Evolutionary conservation across 2,797 vertebrate species (phyloP).

Genomic region (Diplodus puntazzo): DNA sequence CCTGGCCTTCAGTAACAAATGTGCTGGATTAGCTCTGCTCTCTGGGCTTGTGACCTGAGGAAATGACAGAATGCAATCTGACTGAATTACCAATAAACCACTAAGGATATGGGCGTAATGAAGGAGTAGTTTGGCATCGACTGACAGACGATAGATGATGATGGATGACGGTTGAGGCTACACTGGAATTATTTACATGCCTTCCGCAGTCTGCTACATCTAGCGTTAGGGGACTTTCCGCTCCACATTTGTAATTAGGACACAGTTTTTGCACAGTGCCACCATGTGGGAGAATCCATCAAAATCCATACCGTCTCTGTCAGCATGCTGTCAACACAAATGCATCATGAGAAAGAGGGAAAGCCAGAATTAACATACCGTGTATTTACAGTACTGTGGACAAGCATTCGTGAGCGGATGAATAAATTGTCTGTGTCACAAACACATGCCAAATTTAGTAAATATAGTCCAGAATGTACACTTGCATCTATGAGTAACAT

Average conservation of each 20-base stretch:
- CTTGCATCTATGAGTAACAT: conserved; percentile 21
- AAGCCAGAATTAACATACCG: conserved; percentile 13
- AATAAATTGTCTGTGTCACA: neutral
- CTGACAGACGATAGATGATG: conserved; percentile 37
- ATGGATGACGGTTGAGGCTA: conserved; percentile 41
- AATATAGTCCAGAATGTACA: neutral
- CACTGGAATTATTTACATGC: conserved; percentile 42
- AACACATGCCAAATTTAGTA: neutral
- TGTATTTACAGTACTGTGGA: neutral
- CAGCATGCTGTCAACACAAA: conserved; percentile 57
- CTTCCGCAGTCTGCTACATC: conserved; percentile 25
- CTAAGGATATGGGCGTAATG: conserved; percentile 6
- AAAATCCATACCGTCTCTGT: conserved; percentile 51
- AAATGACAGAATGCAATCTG: conserved; percentile 12
- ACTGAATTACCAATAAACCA: neutral
- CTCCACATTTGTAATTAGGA: conserved; percentile 68
- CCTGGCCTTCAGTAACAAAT: neutral
- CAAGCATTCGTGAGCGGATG: conserved; percentile 17
- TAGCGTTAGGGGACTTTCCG: conserved; percentile 40
- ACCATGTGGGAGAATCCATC: conserved; percentile 62
- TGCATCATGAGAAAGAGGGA: conserved; percentile 11
- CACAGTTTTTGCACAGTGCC: conserved; percentile 58
- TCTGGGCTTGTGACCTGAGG: neutral
- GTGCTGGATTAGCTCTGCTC: neutral
- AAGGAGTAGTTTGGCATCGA: conserved; percentile 20